Evolutionary conservation across 2,888 invertebrate species (phyloP), one percentile per base, ranked within the genome.

Genomic region (Spicauda simplicius): DNA sequence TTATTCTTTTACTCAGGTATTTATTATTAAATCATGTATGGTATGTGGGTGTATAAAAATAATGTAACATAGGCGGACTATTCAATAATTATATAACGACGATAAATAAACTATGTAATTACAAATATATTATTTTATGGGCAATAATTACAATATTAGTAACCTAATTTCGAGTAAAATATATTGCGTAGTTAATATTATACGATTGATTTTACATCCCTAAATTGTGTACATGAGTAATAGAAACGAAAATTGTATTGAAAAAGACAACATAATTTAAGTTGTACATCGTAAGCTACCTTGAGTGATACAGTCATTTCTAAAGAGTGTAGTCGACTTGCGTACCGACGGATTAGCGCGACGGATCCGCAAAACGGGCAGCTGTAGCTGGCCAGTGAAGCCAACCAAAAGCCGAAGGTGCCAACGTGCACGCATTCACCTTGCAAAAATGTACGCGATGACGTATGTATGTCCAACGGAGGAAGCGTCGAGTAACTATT

Each of bases 261-360:
- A 5, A 25, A 4, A 25, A 25, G 25, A 25, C 3, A 25, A 2
- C 2, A 25, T 0, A 3, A n/a, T 3, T 45, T n/a, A 4, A 58
- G 20, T n/a, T 7, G 37, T 45, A 41, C 57, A 18, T 41, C 19
- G 58, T 20, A n/a, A 45, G 50, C 50, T 50, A 50, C 50, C 50
- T 50, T 50, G 50, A 50, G 50, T 18, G 37, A 19, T 37, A 59
- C 41, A 20, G 37, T 59, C 30, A 59, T 59, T 59, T 45, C 19
- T 54, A 59, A 54, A 16, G 18, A 52, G 57, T 52, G 18, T 67
- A 52, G 54, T 70, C 66, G 70, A 69, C 68, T 61, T 66, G 52
- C 68, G 52, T 63, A 68, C 56, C 67, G 65, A 53, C 68, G 72
- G 59, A 72, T 71, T 64, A 71, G 58, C 57, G 58, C 41, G 20